phyloP scores from a whole-genome alignment of 23 tunicate genomes.

The Clavelina lepadiformis region DNA sequence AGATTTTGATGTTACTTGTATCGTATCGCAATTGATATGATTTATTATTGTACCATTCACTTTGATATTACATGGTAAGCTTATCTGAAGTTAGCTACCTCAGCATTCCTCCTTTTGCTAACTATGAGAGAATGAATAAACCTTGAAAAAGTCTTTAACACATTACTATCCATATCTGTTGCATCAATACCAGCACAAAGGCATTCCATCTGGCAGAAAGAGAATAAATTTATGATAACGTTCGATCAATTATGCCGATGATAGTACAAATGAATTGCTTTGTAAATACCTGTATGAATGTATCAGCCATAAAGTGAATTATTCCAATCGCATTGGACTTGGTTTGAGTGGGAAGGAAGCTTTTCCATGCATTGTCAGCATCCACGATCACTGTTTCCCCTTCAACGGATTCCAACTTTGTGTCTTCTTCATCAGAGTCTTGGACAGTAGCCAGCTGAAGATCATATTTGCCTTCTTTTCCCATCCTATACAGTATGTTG shows the following conservation, averaged over 20 bases:
- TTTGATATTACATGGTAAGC: too few relatives aligned
- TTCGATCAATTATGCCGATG: too few relatives aligned
- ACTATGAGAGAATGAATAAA: not conserved
- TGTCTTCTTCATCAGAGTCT: constrained; percentile 4
- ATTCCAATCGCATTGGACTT: too few relatives aligned
- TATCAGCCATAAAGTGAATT: too few relatives aligned
- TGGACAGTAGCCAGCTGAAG: constrained; percentile 42
- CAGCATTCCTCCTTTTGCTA: too few relatives aligned
- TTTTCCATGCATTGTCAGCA: not conserved
- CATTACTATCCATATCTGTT: not conserved
- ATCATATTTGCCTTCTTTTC: constrained; percentile 72
- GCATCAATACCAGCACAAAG: not conserved
- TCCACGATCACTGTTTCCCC: constrained; percentile 10
- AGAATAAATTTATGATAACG: not conserved
- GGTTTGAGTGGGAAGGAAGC: constrained; percentile 5
- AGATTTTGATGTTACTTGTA: too few relatives aligned
- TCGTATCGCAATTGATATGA: too few relatives aligned
- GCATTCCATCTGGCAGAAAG: not conserved
- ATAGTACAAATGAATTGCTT: too few relatives aligned
- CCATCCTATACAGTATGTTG: constrained; percentile 56
- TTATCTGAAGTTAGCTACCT: too few relatives aligned
- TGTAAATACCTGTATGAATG: too few relatives aligned
- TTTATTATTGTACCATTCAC: too few relatives aligned
- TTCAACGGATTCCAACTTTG: too few relatives aligned
- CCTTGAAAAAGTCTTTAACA: not conserved